Evolutionary conservation across 2,113 vertebrate species (phyloP).

Genomic region (Pituophis catenifer): DNA sequence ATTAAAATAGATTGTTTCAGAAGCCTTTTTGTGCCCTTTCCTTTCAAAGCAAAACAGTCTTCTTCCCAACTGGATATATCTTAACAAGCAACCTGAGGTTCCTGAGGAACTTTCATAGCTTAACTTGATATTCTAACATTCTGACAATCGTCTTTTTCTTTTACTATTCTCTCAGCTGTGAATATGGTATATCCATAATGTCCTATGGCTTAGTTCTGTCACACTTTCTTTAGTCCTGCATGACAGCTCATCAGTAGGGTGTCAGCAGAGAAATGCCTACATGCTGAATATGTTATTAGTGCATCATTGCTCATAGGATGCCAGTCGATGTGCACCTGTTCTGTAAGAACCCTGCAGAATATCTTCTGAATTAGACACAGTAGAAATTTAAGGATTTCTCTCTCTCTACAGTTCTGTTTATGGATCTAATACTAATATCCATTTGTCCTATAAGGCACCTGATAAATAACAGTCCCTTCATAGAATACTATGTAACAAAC

Average conservation of each 20-base stretch:
- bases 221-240: background rate
- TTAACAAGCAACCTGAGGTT: background rate
- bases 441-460: background rate
- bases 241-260: background rate
- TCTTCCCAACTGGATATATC: background rate
- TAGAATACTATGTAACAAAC: background rate
- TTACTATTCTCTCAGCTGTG: background rate
- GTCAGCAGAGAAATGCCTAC: background rate
- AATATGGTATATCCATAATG: background rate
- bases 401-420: background rate
- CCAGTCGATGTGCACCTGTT: rapidly evolving
- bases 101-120: background rate
- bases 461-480: rapidly evolving
- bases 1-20: background rate
- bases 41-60: background rate
- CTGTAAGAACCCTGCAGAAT: background rate
- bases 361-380: background rate
- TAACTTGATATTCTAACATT: background rate
- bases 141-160: background rate
- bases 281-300: background rate
- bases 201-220: background rate
- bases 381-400: background rate
- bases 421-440: rapidly evolving
- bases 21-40: background rate
- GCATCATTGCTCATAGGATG: rapidly evolving